Conservation (phyloP, 2,888 invertebrate genomes). For the Dichetophora obliterata region DNA sequence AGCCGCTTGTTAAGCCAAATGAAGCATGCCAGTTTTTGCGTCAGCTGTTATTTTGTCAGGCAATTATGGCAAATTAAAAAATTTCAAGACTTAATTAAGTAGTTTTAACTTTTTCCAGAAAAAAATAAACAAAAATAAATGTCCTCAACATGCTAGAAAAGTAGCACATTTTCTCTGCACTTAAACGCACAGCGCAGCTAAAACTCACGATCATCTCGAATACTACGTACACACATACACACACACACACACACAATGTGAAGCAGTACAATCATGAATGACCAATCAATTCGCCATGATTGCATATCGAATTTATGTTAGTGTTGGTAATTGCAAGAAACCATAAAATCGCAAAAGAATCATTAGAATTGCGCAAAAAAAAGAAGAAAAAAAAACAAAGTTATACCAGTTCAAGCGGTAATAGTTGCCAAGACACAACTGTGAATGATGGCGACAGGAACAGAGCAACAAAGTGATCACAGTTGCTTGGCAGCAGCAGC, state of each 20-base stretch:
- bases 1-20: no score
- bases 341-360: neutral
- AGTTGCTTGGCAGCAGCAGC: neutral
- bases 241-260: neutral
- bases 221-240: neutral
- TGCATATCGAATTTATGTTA: constrained; percentile 23
- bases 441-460: neutral
- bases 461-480: neutral
- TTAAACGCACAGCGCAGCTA: no score
- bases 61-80: no score
- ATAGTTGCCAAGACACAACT: no score
- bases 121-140: no score
- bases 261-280: constrained; percentile 25
- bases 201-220: no score
- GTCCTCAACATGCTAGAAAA: neutral
- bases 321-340: neutral
- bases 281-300: constrained; percentile 29
- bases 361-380: neutral
- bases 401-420: no score
- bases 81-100: no score
- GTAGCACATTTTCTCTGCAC: neutral
- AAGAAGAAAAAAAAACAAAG: neutral
- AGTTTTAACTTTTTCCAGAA: no score
- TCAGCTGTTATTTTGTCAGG: no score
- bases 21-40: no score